phyloP scores from a whole-genome alignment of 1,140 invertebrate genomes.

The Megalonaias nervosa region DNA sequence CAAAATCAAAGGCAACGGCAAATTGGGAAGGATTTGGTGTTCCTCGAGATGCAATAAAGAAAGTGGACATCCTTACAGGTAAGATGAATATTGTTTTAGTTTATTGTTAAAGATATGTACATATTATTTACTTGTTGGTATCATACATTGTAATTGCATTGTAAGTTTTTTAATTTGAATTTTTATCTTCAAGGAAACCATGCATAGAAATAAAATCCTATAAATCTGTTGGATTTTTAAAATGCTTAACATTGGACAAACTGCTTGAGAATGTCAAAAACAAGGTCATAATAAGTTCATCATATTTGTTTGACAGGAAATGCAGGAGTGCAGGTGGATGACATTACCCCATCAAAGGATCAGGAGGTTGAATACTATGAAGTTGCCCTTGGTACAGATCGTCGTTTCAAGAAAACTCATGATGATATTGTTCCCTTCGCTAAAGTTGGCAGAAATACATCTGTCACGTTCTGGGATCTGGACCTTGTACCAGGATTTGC shows the following conservation, averaged over 20 bases:
- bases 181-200: too few species aligned
- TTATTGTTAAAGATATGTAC: neutral
- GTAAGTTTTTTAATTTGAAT: too few species aligned
- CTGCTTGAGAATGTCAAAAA: too few species aligned
- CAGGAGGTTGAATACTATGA: constrained; percentile 53
- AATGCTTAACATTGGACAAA: too few species aligned
- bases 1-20: constrained; percentile 30
- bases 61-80: neutral
- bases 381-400: constrained; percentile 58
- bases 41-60: neutral
- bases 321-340: too few species aligned
- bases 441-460: constrained; percentile 50
- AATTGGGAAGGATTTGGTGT: constrained; percentile 53
- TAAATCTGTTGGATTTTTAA: too few species aligned
- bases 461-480: constrained; percentile 52
- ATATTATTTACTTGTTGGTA: too few species aligned
- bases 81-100: neutral
- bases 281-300: too few species aligned
- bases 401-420: constrained; percentile 54
- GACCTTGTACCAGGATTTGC: constrained; percentile 41
- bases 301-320: too few species aligned
- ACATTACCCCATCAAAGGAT: neutral
- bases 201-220: too few species aligned
- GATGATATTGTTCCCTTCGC: constrained; percentile 57
- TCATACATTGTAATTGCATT: too few species aligned